These are phyloP conservation scores for Leptocoma aspasia DNA, from an alignment of 2,113 vertebrate species.

Conservation along the genomic window DNA sequence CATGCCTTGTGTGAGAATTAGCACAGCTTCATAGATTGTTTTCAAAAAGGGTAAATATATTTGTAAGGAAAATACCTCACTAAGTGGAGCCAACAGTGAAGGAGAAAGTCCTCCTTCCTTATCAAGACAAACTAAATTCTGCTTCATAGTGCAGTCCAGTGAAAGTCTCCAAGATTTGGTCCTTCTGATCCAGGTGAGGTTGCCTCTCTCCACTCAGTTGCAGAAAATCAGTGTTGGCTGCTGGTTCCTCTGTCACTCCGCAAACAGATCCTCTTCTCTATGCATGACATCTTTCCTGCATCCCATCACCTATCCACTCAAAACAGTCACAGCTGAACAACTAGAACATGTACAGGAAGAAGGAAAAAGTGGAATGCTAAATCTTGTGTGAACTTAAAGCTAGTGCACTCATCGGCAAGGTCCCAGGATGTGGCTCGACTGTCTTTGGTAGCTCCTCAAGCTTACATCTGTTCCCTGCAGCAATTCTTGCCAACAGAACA, in stretches of 20 bases:
- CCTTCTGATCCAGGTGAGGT: not conserved
- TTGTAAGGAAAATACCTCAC: not conserved
- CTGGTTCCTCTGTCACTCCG: not conserved
- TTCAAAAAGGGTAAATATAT: not conserved
- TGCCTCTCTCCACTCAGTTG: not conserved
- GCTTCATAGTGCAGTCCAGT: not conserved
- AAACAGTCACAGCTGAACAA: not conserved
- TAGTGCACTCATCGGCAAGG: not conserved
- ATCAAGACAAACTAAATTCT: not conserved
- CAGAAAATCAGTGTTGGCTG: not conserved
- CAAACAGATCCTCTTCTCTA: not conserved
- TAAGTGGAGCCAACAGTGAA: not conserved
- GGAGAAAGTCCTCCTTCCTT: not conserved
- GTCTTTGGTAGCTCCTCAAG: not conserved
- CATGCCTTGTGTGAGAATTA: not conserved
- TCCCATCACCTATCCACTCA: not conserved
- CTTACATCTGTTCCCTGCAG: not conserved
- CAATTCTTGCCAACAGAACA: not conserved
- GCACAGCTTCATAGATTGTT: not conserved
- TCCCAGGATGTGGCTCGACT: not conserved
- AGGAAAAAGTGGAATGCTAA: not conserved
- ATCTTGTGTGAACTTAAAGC: not conserved
- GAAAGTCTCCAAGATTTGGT: not conserved
- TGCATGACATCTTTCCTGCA: not conserved
- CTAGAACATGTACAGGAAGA: not conserved